Evolutionary conservation across 1,140 invertebrate genomes (phyloP), one percentile per base, ranked within the genome.

Genomic region (Artemia franciscana): DNA sequence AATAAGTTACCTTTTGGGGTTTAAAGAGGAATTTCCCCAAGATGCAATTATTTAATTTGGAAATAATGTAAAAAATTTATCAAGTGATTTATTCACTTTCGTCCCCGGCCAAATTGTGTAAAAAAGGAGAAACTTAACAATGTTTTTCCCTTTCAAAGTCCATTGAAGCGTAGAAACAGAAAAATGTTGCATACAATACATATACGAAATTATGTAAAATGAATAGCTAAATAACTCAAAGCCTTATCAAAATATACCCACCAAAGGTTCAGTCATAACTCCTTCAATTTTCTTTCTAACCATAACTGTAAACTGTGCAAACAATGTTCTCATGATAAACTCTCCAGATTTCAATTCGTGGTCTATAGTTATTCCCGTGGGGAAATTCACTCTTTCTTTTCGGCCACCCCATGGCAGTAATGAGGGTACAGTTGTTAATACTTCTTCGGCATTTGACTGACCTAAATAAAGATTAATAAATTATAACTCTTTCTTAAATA

Each of bases 271-370:
- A 62, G 84, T 78, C 80, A 98, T 88, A 5, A 96, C 89, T 67
- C 82, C 79, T 72, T 96, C 91, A 75, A 97, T 94, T 74, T 96
- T 97, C 70, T 85, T 86, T 67, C 95, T 91, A 3, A 89, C 88
- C 68, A 92, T 84, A 0, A 84, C 74, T 3, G 91, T 93, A 69
- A 95, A 97, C 71, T 97, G 91, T 2, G 88, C 82, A 71, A 97
- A 97, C 0, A 97, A 77, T 28, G 85, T 88, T 58, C 89, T 78
- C 83, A 97, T 91, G 1, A 96, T 89, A 77, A 87, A 95, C 72
- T 96, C 92, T 21, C 92, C 92, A 0, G 91, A 88, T 58, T 74
- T 71, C 23, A 71, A 65, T 58, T 72, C 72, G n/a, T 71, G 67
- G 26, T 74, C 73, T 25, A 70, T 65, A 58, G 65, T 60, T 26